phyloP scores from a whole-genome alignment of 1,140 invertebrate genomes.

The Leptoteleia sp. region DNA sequence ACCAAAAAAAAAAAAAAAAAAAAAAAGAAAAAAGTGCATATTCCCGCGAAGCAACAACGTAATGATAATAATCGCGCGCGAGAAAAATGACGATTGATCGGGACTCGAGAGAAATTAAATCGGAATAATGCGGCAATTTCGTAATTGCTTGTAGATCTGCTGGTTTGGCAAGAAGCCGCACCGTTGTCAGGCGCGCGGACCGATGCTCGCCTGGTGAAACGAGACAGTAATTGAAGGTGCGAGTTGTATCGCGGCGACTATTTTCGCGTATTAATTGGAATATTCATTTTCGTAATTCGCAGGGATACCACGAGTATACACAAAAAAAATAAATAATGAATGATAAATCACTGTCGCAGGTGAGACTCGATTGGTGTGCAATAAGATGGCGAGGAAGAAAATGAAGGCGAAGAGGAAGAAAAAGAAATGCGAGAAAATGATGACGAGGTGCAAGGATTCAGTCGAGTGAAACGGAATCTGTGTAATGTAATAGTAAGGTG shows the following conservation, averaged over 20 bases:
- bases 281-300: constrained; percentile 43
- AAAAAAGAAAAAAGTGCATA: constrained; percentile 17
- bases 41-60: constrained; percentile 6
- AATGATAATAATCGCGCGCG: neutral
- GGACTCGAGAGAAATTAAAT: constrained; percentile 10
- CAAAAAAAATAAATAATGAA: constrained; percentile 47
- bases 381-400: neutral
- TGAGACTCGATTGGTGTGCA: constrained; percentile 3
- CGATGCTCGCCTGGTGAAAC: constrained; percentile 31
- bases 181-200: neutral
- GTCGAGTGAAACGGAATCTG: constrained; percentile 34
- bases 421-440: constrained; percentile 1
- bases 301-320: constrained; percentile 4
- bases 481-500: constrained; percentile 48
- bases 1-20: no score
- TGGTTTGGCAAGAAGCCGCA: neutral
- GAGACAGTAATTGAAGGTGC: constrained; percentile 51
- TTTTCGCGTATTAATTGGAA: constrained; percentile 59
- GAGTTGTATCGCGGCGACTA: constrained; percentile 5
- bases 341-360: constrained; percentile 52
- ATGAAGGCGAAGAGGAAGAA: neutral
- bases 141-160: constrained; percentile 4
- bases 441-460: neutral
- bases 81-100: constrained; percentile 1
- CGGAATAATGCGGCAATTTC: constrained; percentile 20